Base-by-base conservation (phyloP, 35 echinoderm and acorn worm genomes). In the Patiria miniata region DNA sequence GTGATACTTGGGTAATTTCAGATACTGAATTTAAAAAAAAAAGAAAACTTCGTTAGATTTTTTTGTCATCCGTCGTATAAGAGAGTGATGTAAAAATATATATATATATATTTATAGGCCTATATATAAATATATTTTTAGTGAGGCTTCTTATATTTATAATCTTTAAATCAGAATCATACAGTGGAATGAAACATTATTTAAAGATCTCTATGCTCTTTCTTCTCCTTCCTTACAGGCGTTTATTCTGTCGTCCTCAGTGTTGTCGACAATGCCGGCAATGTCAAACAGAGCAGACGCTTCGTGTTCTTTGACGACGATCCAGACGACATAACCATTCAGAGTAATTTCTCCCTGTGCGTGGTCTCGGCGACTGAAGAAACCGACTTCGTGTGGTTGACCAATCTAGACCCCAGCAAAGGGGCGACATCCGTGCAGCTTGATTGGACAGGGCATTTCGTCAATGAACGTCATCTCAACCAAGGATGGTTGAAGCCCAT, bases 241-340 rank as follows among this genome's bases (percentile, higher is more conserved):
- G 36, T 68, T 36, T 86, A 86, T 33, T 86, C 54, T 39, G 34
- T 86, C 28, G 36, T 86, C 15, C 38, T 86, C n/a, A 39, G 15
- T 16, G 57, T 77, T 68, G 16, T 68, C 18, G 84, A 86, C 32
- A 32, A 73, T 14, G 84, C 59, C 39, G 59, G 61, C 33, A 86
- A 86, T 59, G 6, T 40, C 15, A 22, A 77, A 44, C 61, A 9
- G 1, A 40, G 58, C 29, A 33, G 84, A 77, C 58, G 84, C 15
- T 86, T 86, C 21, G 22, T 86, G 19, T 34, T 86, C 1, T 77
- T 76, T 77, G 84, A 86, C 60, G 40, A 68, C 39, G 60, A 77
- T 33, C 36, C 55, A 1, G 1, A 50, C 26, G 52, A 78, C 12
- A 59, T 77, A 7, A 82, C 47, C 17, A 44, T 52, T 3, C 39